Percentiles rank a stretch among this genome's conserved stretches.
phyloP scores from a whole-genome alignment of 2,888 invertebrate species.

The Lacanobia wlatinum region DNA sequence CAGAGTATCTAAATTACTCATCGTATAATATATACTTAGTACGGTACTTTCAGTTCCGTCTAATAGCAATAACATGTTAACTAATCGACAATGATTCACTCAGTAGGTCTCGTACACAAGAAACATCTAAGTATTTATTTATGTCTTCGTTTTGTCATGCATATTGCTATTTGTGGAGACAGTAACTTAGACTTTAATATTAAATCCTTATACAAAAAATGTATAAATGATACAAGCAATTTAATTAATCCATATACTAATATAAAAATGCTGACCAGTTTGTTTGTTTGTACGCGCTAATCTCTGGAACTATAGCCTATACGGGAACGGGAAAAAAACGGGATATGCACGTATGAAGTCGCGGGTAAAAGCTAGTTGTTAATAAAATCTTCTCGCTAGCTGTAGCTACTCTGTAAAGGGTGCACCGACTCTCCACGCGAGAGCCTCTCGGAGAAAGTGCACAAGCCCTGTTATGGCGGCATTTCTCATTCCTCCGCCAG shows the following conservation, averaged over 20 bases:
- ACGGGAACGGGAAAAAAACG: no score
- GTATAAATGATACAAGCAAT: slow-evolving; percentile 14
- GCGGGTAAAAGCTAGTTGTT: slow-evolving; percentile 38
- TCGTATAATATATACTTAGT: slow-evolving; percentile 13
- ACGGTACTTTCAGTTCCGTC: slow-evolving; percentile 33
- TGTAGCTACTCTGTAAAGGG: slow-evolving; percentile 70
- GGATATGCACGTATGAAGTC: no score
- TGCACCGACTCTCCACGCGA: slow-evolving; percentile 71
- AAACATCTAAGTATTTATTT: slow-evolving; percentile 19
- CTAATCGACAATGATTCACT: slow-evolving; percentile 38
- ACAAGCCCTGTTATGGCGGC: slow-evolving; percentile 86
- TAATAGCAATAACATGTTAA: slow-evolving; percentile 24
- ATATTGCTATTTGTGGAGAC: slow-evolving; percentile 1
- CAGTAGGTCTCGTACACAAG: slow-evolving; percentile 10
- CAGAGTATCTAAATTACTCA: slow-evolving; percentile 29
- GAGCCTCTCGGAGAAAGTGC: slow-evolving; percentile 84
- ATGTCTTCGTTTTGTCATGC: slow-evolving; percentile 2
- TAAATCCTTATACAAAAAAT: slow-evolving; percentile 9
- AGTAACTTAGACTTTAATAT: slow-evolving; percentile 5
- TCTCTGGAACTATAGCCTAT: no score
- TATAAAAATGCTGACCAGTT: no score
- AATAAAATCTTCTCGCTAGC: slow-evolving; percentile 63
- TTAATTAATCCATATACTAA: no score
- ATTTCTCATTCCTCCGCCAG: slow-evolving; percentile 84
- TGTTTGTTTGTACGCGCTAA: no score